These are phyloP conservation scores for Drosophila differens DNA, from an alignment of 2,888 invertebrate species.

Conservation along the genomic window DNA sequence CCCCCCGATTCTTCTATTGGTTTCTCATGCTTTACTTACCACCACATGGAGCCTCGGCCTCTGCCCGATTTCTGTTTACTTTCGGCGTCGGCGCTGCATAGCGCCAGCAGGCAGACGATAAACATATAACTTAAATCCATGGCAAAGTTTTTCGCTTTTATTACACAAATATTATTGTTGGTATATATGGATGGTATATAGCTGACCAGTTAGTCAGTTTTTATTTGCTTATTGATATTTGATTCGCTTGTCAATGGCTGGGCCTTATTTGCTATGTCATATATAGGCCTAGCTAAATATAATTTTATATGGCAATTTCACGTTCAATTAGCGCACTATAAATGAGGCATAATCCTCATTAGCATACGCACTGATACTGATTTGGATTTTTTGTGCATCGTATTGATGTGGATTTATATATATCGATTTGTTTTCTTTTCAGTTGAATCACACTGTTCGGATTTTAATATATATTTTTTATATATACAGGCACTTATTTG, in stretches of 20 bases:
- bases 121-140: constrained; percentile 84
- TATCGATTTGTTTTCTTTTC: constrained; percentile 24
- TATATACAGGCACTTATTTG: constrained; percentile 22
- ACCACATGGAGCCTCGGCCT: constrained; percentile 96
- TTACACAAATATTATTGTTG: constrained; percentile 43
- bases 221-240: constrained; percentile 36
- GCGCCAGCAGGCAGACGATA: constrained; percentile 80
- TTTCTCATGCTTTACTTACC: constrained; percentile 88
- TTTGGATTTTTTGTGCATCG: constrained; percentile 57
- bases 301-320: constrained; percentile 79
- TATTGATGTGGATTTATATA: constrained; percentile 27
- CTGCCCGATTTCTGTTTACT: constrained; percentile 88
- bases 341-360: constrained; percentile 73
- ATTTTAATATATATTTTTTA: constrained; percentile 18
- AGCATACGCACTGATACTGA: constrained; percentile 58
- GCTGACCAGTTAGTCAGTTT: constrained; percentile 43
- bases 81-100: constrained; percentile 80
- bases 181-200: constrained; percentile 14
- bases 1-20: constrained; percentile 2
- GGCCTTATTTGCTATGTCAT: constrained; percentile 26
- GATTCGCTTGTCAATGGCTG: constrained; percentile 45
- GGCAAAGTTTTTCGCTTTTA: constrained; percentile 19
- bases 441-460: constrained; percentile 33
- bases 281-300: constrained; percentile 34
- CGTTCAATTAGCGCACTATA: constrained; percentile 84